Base-by-base conservation (phyloP, 1,140 invertebrate species). In the Dendroctonus valens region DNA sequence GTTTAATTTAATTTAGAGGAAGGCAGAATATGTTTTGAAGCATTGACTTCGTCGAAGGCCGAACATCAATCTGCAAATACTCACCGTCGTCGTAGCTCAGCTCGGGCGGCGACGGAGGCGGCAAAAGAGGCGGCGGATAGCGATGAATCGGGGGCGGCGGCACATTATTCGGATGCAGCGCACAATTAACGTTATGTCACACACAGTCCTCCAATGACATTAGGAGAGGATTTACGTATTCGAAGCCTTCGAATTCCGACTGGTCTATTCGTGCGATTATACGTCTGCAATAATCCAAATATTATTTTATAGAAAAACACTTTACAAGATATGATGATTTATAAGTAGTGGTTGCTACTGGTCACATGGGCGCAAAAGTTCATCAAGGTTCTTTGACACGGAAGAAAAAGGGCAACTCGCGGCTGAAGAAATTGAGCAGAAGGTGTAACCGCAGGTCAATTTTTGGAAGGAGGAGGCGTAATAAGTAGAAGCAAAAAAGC, bases 231-330 rank as follows among this genome's bases (percentile, higher is more conserved):
- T 99, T 99, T 73, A 99, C 94, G 82, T 99, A 99, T 80, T 99
- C 97, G 82, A 99, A 99, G 26, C 97, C 97, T 79, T 99, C 97
- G 82, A 99, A 99, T 82, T 99, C 97, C 12, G 93, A 92, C 80
- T 99, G 97, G 85, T 99, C 97, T 72, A 99, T 99, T 78, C 94
- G 94, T 59, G 93, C 92, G 74, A 99, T 99, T 62, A 95, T 89
- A 79, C 89, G 89, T 73, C 94, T 97, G 83, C 6, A 87, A 85
- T 78, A 71, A 58, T 26, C 3, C 70, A 74, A 69, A 52, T 52
- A 15, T 51, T 12, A 51, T 51, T n/a, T n/a, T n/a, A n/a, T 3
- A 51, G 6, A 51, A n/a, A 12, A 51, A 51, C 50, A 51, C 26
- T 51, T 51, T 51, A 26, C 26, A 26, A 26, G 1, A 26, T 26